Evolutionary conservation across 2,888 invertebrate genomes (phyloP).

Genomic region (Drepana falcataria): DNA sequence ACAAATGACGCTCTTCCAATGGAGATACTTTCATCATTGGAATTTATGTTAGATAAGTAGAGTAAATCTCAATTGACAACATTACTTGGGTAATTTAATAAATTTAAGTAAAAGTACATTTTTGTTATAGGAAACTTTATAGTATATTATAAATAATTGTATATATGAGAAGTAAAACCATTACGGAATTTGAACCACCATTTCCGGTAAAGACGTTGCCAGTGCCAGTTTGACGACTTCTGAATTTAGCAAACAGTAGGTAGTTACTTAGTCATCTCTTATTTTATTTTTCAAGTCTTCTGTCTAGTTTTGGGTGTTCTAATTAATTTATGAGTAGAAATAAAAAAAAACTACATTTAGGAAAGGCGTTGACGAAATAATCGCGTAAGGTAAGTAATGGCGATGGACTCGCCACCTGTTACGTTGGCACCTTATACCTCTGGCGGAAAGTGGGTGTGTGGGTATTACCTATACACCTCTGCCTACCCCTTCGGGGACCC

Average conservation of each 20-base stretch:
- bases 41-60: slow-evolving; percentile 38
- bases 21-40: slow-evolving; percentile 44
- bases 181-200: slow-evolving; percentile 27
- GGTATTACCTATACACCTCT: too few species aligned
- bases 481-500: too few species aligned
- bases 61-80: not conserved
- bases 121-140: slow-evolving; percentile 8
- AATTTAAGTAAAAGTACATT: not conserved
- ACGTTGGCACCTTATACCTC: too few species aligned
- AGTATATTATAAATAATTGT: not conserved
- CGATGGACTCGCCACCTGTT: too few species aligned
- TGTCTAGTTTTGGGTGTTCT: too few species aligned
- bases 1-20: slow-evolving; percentile 81
- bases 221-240: slow-evolving; percentile 74
- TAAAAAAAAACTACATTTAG: not conserved
- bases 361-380: too few species aligned
- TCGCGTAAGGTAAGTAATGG: too few species aligned
- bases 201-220: slow-evolving; percentile 65
- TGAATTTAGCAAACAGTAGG: slow-evolving; percentile 68
- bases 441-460: too few species aligned
- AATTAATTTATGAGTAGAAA: too few species aligned
- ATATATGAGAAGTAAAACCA: slow-evolving; percentile 7
- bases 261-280: slow-evolving; percentile 7
- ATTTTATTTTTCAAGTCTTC: not conserved
- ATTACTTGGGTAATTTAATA: not conserved